Base-by-base conservation (phyloP, 2,797 vertebrate species). In the Enteromius afrohamiltoni region DNA sequence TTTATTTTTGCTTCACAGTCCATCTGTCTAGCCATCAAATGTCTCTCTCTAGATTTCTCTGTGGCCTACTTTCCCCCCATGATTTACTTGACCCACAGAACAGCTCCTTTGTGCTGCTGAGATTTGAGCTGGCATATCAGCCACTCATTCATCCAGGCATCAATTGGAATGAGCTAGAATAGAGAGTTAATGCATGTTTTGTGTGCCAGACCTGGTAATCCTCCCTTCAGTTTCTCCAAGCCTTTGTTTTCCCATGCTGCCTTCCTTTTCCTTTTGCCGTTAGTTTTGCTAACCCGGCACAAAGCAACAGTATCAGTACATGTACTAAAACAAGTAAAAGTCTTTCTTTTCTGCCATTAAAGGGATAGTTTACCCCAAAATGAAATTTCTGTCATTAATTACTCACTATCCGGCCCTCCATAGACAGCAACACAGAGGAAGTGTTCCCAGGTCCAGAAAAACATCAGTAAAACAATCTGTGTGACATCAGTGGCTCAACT, bases 61-160 rank as follows among this genome's bases (percentile, higher is more conserved):
- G 11, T 80, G 71, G 77, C 31, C 74, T 81, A 82, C 80, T 77
- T 75, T 49, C 34, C 16, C 21, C 51, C 53, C 19, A 8, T 80
- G 69, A 74, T 85, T 85, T 67, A 67, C 77, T 69, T 85, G 80
- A 83, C 68, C 23, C 55, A 40, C 26, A 76, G 81, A 86, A 73
- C 80, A 81, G 73, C 64, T 73, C 49, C 69, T 88, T 88, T 89
- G 68, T 86, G 85, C 85, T 68, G 80, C 77, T 83, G 85, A 86
- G 86, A 88, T 86, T 86, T 85, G 85, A 88, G 82, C 84, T 82
- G 84, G 80, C 79, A 62, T 88, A 82, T 90, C 84, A 83, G 84
- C 86, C 87, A 85, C 74, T 87, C 85, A 79, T 88, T 89, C 86
- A 88, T 74, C 86, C 85, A 68, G 85, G 45, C 85, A 84, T 83